Conservation (phyloP, 2,797 vertebrate genomes). For the Cyclopterus lumpus region DNA sequence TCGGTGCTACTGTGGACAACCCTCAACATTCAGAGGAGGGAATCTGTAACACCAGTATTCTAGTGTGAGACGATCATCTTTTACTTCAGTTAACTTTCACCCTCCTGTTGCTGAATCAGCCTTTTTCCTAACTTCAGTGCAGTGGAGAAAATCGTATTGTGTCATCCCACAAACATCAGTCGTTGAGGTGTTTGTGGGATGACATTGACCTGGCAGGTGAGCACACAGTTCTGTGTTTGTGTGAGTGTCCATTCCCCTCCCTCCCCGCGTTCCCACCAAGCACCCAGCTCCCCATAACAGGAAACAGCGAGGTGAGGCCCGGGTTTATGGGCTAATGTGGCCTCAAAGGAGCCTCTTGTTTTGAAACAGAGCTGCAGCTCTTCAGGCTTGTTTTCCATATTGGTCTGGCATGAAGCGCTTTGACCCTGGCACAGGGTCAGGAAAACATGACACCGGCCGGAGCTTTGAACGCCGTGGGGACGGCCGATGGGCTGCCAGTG, state of each 20-base stretch:
- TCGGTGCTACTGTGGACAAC: background rate
- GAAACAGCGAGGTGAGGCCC: slow-evolving; percentile 79
- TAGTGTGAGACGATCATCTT: background rate
- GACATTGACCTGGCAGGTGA: slow-evolving; percentile 62
- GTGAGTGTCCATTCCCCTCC: background rate
- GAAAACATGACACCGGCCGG: slow-evolving; percentile 78
- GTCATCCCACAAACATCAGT: slow-evolving; percentile 42
- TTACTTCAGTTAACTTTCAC: background rate
- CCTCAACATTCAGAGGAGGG: background rate
- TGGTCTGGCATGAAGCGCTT: slow-evolving; percentile 75
- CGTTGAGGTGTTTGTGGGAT: slow-evolving; percentile 45
- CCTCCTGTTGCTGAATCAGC: background rate
- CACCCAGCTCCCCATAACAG: slow-evolving; percentile 75
- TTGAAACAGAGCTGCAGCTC: slow-evolving; percentile 76
- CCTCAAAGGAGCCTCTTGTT: slow-evolving; percentile 82
- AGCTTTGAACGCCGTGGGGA: slow-evolving; percentile 69
- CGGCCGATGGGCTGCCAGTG: slow-evolving; percentile 42
- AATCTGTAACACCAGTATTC: background rate
- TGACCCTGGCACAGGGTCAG: slow-evolving; percentile 79
- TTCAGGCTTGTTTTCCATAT: slow-evolving; percentile 77
- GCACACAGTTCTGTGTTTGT: slow-evolving; percentile 29
- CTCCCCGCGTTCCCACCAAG: slow-evolving; percentile 8
- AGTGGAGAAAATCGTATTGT: slow-evolving; percentile 48
- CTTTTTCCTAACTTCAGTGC: background rate
- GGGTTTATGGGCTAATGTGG: slow-evolving; percentile 75